phyloP scores from a whole-genome alignment of 1,140 invertebrate species.

The Aricia agestis region DNA sequence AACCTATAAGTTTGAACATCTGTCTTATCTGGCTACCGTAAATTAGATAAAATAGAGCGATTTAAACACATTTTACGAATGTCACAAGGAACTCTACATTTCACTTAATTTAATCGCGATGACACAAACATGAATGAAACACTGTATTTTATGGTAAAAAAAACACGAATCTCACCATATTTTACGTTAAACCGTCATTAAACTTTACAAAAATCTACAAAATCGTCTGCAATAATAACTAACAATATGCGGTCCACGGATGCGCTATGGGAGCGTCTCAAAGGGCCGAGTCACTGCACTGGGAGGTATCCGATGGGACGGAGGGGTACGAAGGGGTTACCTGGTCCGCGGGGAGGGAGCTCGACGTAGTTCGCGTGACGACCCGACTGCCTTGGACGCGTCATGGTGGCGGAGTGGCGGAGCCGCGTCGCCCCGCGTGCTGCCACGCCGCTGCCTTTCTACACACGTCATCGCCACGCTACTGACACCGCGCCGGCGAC shows the following conservation, averaged over 20 bases:
- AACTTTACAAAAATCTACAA: neutral
- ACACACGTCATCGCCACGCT: constrained; percentile 50
- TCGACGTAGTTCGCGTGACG: constrained; percentile 56
- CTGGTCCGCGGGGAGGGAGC: constrained; percentile 69
- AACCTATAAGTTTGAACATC: neutral
- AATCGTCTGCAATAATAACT: neutral
- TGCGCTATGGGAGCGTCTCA: constrained; percentile 8
- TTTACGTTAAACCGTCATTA: neutral
- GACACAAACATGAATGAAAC: neutral
- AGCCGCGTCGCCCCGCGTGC: constrained; percentile 31
- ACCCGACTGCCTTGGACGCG: constrained; percentile 63
- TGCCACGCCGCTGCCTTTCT: constrained; percentile 47
- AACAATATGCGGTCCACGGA: constrained; percentile 32
- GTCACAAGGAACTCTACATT: neutral
- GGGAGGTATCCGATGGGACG: constrained; percentile 12
- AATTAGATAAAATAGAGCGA: neutral
- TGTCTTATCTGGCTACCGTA: neutral
- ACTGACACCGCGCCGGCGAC: constrained; percentile 29
- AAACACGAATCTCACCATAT: neutral
- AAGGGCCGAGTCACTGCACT: constrained; percentile 24
- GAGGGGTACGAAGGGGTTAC: constrained; percentile 34
- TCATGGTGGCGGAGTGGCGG: constrained; percentile 60
- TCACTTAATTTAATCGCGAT: neutral
- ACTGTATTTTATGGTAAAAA: neutral
- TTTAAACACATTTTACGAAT: neutral